These are phyloP conservation scores for Hanleya hanleyi DNA, from an alignment of 2,888 invertebrate species.

Conservation along the genomic window DNA sequence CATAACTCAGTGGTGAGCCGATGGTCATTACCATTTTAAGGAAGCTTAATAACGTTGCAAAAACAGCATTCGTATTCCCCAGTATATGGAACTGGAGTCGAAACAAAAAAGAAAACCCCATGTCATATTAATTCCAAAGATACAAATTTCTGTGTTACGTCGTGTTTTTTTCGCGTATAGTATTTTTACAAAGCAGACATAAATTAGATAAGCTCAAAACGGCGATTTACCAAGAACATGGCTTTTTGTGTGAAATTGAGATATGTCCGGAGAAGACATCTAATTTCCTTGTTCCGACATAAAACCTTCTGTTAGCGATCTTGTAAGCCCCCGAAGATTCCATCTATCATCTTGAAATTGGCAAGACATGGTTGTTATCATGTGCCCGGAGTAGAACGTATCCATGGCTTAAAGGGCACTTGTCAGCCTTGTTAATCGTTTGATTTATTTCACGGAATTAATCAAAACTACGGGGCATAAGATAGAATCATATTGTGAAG, in stretches of 20 bases:
- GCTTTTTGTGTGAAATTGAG: constrained; percentile 6
- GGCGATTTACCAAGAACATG: background rate
- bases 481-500: too few species aligned
- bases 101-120: background rate
- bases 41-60: too few species aligned
- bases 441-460: constrained; percentile 10
- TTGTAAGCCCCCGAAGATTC: background rate
- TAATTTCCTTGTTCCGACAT: background rate
- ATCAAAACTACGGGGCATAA: constrained; percentile 8
- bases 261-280: background rate
- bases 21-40: too few species aligned
- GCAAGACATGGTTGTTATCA: constrained; percentile 1
- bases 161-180: background rate
- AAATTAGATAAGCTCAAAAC: background rate
- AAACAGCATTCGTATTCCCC: too few species aligned
- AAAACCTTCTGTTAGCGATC: background rate
- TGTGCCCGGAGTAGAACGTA: background rate
- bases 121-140: background rate
- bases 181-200: background rate
- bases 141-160: background rate
- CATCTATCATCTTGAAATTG: constrained; percentile 9
- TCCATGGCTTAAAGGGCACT: constrained; percentile 1
- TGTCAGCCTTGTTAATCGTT: constrained; percentile 7
- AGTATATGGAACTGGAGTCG: background rate
- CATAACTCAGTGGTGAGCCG: too few species aligned